Evolutionary conservation across 2,888 invertebrate genomes (phyloP), one percentile per base, ranked within the genome.

Genomic region (Salpingus planirostris): DNA sequence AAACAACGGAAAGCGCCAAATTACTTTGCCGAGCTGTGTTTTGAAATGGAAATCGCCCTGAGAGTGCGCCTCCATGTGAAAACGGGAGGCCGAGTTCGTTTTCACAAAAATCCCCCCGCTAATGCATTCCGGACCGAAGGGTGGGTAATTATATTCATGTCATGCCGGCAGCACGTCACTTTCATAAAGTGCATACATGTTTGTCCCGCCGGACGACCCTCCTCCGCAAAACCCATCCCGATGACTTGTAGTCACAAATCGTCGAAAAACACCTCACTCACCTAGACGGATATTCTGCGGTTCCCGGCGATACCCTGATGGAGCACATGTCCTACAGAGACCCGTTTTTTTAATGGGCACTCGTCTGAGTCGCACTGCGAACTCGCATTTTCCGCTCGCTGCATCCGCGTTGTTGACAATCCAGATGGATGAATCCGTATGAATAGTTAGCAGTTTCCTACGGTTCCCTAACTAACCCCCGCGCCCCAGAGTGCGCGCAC

Each of bases 141-240:
- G 27, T 24, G 12, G 31, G 36, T 43, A 45, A 45, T 45, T 45
- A 34, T 35, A 42, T 43, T 42, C 43, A 44, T 34, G 43, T 43
- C 43, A 43, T 42, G 45, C 40, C 39, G 38, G 29, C 42, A n/a
- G n/a, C n/a, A 42, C 40, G 43, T 43, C 45, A 45, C 37, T 45
- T 39, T 43, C 45, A 45, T 43, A 43, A 41, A 41, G 41, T 37
- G 39, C 31, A 36, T 30, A 18, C 25, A 21, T 29, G 21, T 29
- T 26, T 25, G n/a, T n/a, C n/a, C n/a, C n/a, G n/a, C n/a, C n/a
- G n/a, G n/a, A n/a, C n/a, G n/a, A n/a, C n/a, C n/a, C n/a, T n/a
- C n/a, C n/a, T n/a, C n/a, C n/a, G n/a, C n/a, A n/a, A n/a, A n/a
- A n/a, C n/a, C n/a, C n/a, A n/a, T n/a, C n/a, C n/a, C n/a, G n/a